Base-by-base conservation (phyloP, 2,888 invertebrate species). In the Dryomyza anilis region DNA sequence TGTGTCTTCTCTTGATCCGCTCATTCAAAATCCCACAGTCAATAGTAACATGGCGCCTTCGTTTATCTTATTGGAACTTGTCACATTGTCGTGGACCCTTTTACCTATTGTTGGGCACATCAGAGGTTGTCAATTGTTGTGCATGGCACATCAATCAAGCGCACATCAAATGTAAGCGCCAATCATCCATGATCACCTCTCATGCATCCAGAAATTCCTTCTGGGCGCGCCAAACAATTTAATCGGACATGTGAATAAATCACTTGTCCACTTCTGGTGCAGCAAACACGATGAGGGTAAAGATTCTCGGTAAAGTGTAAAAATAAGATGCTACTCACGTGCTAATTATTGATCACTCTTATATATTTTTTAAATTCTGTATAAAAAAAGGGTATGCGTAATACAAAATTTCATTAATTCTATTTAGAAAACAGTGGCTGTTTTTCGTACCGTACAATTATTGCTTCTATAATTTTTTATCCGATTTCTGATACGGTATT, bases 61-160 rank as follows among this genome's bases (percentile, higher is more conserved):
- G 78, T 80, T 78, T 79, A 75, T 77, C 74, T 74, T 63, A 59
- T 60, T 60, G 27, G 39, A 50, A 78, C 77, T 79, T 79, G 79
- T 73, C 78, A 73, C 72, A 72, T 74, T 64, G 69, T 65, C 61
- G 48, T 58, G n/a, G n/a, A n/a, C n/a, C 62, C 58, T 64, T 57
- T 46, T 56, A 52, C 33, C 57, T 65, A 62, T 68, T 52, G 43
- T 27, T 36, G 27, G 16, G 57, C 30, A 48, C 53, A 71, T 72
- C 73, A 74, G 80, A 81, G 80, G 81, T 82, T 82, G 81, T 81
- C 82, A 76, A 75, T 79, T 78, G 72, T 66, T 74, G 75, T 70
- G 75, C 82, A 82, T 80, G 80, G 79, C 78, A 77, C 78, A 81
- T 81, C 81, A 81, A 82, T 81, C 81, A 82, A 80, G 72, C 69